Conservation (phyloP, 2,797 vertebrate species). For the Morus bassanus region DNA sequence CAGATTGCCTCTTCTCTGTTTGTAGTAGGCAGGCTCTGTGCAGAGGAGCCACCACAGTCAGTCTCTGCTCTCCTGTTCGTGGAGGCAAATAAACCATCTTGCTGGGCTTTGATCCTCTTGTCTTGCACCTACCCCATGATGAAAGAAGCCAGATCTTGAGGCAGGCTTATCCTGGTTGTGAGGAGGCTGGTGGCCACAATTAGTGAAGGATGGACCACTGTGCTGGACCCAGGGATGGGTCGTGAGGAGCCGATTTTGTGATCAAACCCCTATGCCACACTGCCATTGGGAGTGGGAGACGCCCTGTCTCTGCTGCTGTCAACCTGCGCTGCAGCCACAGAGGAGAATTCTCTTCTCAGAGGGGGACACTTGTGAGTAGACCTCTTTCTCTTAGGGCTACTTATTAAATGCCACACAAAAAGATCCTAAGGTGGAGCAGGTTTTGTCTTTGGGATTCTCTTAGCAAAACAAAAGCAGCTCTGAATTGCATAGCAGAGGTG, state of each 20-base stretch:
- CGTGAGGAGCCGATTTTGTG: accelerated
- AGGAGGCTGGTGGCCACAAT: neutral
- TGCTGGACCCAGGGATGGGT: neutral
- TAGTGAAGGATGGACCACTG: neutral
- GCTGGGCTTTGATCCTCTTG: neutral
- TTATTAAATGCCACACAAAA: neutral
- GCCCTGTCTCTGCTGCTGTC: neutral
- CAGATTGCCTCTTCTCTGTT: neutral
- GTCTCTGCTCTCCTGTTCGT: neutral
- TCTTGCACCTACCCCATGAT: accelerated
- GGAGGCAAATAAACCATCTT: neutral
- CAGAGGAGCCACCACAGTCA: neutral
- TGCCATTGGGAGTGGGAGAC: accelerated
- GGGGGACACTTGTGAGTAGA: accelerated
- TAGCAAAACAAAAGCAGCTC: neutral
- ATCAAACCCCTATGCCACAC: accelerated
- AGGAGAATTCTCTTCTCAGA: neutral
- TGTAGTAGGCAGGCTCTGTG: neutral
- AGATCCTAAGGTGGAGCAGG: neutral
- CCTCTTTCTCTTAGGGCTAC: neutral
- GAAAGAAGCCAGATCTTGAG: neutral
- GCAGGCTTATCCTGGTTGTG: neutral
- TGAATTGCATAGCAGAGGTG: neutral
- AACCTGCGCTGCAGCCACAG: neutral
- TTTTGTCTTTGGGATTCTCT: neutral